Conservation (phyloP, 2,113 vertebrate genomes). For the Brienomyrus longianalis region DNA sequence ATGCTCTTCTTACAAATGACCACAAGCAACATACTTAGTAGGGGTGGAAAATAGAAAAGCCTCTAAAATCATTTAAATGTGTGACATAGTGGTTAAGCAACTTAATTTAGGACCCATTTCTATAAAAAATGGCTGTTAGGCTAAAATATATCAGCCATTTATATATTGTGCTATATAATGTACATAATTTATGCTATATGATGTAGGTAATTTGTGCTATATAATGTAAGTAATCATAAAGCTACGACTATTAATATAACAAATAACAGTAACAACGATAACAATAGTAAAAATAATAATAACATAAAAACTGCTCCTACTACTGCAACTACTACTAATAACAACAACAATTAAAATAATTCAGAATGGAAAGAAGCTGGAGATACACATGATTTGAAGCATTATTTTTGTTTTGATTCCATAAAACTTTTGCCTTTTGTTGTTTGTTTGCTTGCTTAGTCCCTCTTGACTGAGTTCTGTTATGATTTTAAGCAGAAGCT, state of each 20-base stretch:
- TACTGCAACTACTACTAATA: not conserved
- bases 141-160: not conserved
- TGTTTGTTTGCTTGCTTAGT: not conserved
- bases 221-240: not conserved
- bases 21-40: not conserved
- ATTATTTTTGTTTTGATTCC: not conserved
- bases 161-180: not conserved
- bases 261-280: not conserved
- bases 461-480: not conserved
- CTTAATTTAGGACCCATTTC: not conserved
- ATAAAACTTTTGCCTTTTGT: not conserved
- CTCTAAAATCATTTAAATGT: not conserved
- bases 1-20: not conserved
- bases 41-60: not conserved
- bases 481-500: constrained; percentile 9
- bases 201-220: not conserved
- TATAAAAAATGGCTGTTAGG: not conserved
- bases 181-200: not conserved
- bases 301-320: not conserved
- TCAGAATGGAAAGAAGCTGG: not conserved
- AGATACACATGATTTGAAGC: not conserved
- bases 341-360: not conserved
- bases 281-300: not conserved
- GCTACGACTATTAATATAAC: not conserved
- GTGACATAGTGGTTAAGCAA: not conserved